phyloP scores from a whole-genome alignment of 1,140 invertebrate species.

The Cheumatopsyche charites region DNA sequence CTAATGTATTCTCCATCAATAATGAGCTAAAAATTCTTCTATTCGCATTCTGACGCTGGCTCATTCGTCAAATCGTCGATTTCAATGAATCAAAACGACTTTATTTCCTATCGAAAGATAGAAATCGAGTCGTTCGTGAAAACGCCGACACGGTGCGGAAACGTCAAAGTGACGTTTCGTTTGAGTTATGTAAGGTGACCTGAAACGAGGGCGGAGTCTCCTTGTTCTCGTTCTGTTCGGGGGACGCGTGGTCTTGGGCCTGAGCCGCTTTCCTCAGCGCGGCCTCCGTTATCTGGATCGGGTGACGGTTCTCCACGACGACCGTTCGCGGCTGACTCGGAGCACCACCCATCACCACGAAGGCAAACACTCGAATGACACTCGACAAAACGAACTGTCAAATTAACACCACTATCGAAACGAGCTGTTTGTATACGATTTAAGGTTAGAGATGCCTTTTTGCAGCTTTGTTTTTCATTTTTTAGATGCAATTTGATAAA shows the following conservation, averaged over 20 bases:
- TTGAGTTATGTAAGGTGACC: constrained; percentile 23
- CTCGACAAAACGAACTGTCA: not conserved
- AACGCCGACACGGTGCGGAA: not conserved
- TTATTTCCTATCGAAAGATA: too few relatives aligned
- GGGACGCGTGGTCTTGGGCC: too few relatives aligned
- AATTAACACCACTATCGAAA: not conserved
- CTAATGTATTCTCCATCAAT: too few relatives aligned
- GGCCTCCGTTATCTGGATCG: constrained; percentile 28
- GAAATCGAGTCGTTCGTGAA: too few relatives aligned
- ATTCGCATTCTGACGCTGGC: too few relatives aligned
- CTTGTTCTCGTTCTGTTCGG: not conserved
- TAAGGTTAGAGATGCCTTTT: too few relatives aligned
- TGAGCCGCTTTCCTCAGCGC: not conserved
- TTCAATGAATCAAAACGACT: too few relatives aligned
- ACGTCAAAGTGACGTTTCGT: not conserved
- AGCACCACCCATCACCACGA: constrained; percentile 10
- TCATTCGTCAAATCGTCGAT: too few relatives aligned
- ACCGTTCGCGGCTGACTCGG: constrained; percentile 15
- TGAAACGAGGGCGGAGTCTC: not conserved
- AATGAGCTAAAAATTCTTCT: too few relatives aligned
- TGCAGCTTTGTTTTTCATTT: too few relatives aligned
- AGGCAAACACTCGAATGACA: not conserved
- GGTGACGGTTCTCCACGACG: constrained; percentile 10
- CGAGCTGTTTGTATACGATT: too few relatives aligned
- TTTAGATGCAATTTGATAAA: too few relatives aligned